Base-by-base conservation (phyloP, 2,113 vertebrate genomes). In the Jacana jacana region DNA sequence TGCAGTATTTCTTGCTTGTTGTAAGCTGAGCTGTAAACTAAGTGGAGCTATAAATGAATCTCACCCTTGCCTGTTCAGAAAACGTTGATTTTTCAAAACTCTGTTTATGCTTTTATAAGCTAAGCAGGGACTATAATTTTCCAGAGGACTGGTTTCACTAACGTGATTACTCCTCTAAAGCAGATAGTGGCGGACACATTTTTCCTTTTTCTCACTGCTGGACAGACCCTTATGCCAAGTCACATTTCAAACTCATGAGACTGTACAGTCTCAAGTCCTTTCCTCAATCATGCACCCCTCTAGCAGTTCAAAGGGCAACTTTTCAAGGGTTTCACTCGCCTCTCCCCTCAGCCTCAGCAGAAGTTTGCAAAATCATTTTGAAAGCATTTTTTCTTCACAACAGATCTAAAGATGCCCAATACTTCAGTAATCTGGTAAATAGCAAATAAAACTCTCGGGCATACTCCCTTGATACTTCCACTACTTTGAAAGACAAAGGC, bases 401-500 rank as follows among this genome's bases (percentile, higher is more conserved):
- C 92, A 95, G 91, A 79, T 91, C 66, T 92, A 81, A 97, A 96
- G 91, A 97, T 81, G 73, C 75, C 92, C 4, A 6, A 92, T 96
- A 92, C 61, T 85, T 93, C 92, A 92, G 92, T 91, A 91, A 91
- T 85, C 82, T 94, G 91, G 94, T 91, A 93, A 97, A 96, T 94
- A 86, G 93, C 93, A 97, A 97, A 96, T 91, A 96, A 96, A 97
- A 95, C 80, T 77, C 91, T 96, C 0, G 2, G 90, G 75, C 92
- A 69, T 96, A 85, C 83, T 93, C 95, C 86, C 92, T 95, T 95
- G 87, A 63, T 95, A 95, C 88, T 97, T 88, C 91, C 71, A 97
- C 82, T 91, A 44, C 94, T 97, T 97, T 96, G 91, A 97, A 92
- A 95, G 86, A 95, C 93, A 96, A 96, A 97, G 79, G 95, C 96